A percentile compares a stretch with the other conserved stretches of the same genome.
phyloP scores from a whole-genome alignment of 2,113 vertebrate genomes.

The Pituophis catenifer region DNA sequence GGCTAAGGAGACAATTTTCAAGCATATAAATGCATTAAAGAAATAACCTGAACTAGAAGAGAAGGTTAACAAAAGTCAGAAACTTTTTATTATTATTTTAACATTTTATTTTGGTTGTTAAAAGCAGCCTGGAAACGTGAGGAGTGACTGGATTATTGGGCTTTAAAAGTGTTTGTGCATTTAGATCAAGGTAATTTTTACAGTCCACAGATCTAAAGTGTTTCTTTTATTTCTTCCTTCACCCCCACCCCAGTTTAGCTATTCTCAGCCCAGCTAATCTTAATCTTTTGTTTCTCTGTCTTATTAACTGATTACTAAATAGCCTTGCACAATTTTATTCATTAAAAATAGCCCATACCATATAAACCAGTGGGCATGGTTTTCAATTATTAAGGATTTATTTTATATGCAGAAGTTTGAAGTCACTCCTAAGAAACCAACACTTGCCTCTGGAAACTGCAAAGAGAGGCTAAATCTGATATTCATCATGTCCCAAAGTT shows the following conservation, averaged over 20 bases:
- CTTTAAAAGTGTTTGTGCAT: slow-evolving; percentile 21
- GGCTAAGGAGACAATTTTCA: slow-evolving; percentile 84
- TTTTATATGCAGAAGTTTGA: neutral
- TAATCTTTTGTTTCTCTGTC: neutral
- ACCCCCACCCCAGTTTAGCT: neutral
- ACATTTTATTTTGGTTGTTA: slow-evolving; percentile 38
- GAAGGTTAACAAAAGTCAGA: slow-evolving; percentile 81
- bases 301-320: neutral
- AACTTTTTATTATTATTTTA: slow-evolving; percentile 51
- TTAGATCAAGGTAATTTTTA: slow-evolving; percentile 28
- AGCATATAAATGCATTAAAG: slow-evolving; percentile 84
- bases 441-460: neutral
- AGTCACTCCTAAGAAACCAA: neutral
- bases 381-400: neutral
- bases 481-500: neutral
- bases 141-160: slow-evolving; percentile 27
- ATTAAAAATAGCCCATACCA: neutral
- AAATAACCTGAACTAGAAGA: slow-evolving; percentile 79
- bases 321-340: neutral
- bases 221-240: neutral
- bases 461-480: neutral
- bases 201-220: fast-evolving
- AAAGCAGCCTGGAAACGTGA: slow-evolving; percentile 22
- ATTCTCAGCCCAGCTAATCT: neutral
- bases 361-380: neutral